Evolutionary conservation across 2,797 vertebrate genomes (phyloP).

Genomic region (Myotis pilosus): DNA sequence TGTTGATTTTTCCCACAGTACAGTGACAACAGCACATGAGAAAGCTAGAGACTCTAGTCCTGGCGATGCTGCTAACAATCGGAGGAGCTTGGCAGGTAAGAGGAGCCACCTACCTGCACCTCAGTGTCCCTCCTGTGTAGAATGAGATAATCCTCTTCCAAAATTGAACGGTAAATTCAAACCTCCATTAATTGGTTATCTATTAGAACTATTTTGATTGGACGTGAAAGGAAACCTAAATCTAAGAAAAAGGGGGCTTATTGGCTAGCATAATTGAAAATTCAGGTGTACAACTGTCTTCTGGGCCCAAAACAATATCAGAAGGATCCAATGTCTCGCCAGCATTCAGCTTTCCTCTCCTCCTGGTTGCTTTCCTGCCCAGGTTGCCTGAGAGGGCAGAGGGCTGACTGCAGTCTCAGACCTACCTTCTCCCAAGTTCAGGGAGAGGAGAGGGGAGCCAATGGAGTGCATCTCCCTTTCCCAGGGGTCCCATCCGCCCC

Average conservation of each 20-base stretch:
- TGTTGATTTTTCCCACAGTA: not conserved
- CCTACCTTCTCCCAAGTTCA: not conserved
- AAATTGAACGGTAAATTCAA: not conserved
- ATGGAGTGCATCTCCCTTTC: not conserved
- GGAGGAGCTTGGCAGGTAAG: not conserved
- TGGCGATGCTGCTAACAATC: not conserved
- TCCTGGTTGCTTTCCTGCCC: not conserved
- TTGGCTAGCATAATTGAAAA: not conserved
- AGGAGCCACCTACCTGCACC: not conserved
- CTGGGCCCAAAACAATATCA: not conserved
- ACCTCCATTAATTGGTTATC: not conserved
- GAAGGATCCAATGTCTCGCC: not conserved
- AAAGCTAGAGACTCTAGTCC: not conserved
- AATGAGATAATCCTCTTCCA: not conserved
- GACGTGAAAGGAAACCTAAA: slow-evolving; percentile 5
- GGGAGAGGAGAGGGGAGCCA: not conserved
- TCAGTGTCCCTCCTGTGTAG: not conserved
- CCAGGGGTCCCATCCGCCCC: no score
- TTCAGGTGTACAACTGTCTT: not conserved
- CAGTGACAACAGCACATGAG: not conserved
- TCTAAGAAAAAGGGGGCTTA: not conserved
- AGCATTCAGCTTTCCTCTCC: not conserved
- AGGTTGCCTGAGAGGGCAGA: fast-evolving
- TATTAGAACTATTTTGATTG: not conserved
- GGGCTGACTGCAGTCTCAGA: not conserved